Evolutionary conservation across 2,888 invertebrate genomes (phyloP), one percentile per base, ranked within the genome.

Genomic region (Neelides folsomi): DNA sequence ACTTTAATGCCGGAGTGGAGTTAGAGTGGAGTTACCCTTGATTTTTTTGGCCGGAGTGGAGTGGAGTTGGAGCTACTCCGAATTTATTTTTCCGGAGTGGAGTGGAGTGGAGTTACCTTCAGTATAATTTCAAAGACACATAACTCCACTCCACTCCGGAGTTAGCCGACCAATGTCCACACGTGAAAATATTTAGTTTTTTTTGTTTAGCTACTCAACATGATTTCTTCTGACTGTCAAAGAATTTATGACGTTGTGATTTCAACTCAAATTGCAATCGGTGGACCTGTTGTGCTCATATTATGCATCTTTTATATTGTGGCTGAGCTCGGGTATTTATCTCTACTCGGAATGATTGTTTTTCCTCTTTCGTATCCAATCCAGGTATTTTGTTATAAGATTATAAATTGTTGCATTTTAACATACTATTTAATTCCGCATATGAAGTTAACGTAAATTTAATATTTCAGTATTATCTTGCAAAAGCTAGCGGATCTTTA

Each of bases 201-300:
- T 42, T 36, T 2, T 45, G 20, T 45, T 45, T 66, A 79, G 78
- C 60, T 78, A 20, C 72, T 76, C 47, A 77, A 77, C 65, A 67
- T 78, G 54, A 75, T 78, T 63, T 72, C 75, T 37, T 75, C 74
- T 60, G 78, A 79, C 60, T 73, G 75, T 37, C 72, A 75, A 63
- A 70, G 76, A 40, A 68, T 78, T 39, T 76, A 73, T 62, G 76
- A 77, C 54, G 71, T 75, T 47, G 70, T 75, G 18, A 67, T 74
- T 39, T 71, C 73, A 42, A 73, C 74, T 1, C 75, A 76, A 18
- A 68, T 76, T 59, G 69, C 76, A 27, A 68, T 76, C 46, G 73
- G 73, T n/a, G 77, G 75, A 8, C 77, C 78, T 6, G 63, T 77
- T 40, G 71, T 75, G 12, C 67, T 75, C 13, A 52, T 72, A 15